phyloP scores from a whole-genome alignment of 2,888 invertebrate genomes.

The Phasia obesa region DNA sequence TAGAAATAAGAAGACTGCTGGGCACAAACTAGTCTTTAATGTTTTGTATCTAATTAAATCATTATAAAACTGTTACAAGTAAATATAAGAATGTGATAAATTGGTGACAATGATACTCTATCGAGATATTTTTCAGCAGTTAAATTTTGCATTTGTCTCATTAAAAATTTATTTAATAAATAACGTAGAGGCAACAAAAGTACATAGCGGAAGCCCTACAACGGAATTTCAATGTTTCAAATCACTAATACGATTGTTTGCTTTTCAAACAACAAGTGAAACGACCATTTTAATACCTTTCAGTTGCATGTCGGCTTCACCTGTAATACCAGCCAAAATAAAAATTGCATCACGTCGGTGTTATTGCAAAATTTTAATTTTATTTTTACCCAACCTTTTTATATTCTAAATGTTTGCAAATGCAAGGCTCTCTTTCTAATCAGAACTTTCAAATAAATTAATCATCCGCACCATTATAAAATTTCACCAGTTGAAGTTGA shows the following conservation, averaged over 20 bases:
- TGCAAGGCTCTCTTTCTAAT: neutral
- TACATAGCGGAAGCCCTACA: constrained; percentile 3
- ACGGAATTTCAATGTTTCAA: constrained; percentile 23
- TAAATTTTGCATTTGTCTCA: too few relatives aligned
- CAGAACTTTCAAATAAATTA: constrained; percentile 35
- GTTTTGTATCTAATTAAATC: too few relatives aligned
- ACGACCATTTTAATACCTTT: constrained; percentile 25
- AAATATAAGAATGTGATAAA: too few relatives aligned
- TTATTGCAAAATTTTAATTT: constrained; percentile 15
- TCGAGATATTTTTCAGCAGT: too few relatives aligned
- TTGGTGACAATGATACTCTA: too few relatives aligned
- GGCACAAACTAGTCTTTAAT: too few relatives aligned
- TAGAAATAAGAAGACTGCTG: too few relatives aligned
- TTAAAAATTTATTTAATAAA: constrained; percentile 18
- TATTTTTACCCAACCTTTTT: constrained; percentile 11
- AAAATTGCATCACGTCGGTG: constrained; percentile 24
- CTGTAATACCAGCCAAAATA: constrained; percentile 44
- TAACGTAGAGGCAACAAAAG: neutral
- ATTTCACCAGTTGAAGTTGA: neutral
- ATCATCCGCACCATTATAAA: constrained; percentile 14
- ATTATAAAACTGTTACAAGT: too few relatives aligned
- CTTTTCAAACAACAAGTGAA: constrained; percentile 25
- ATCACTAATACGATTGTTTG: constrained; percentile 36
- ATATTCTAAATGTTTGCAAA: constrained; percentile 6
- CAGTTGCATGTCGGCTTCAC: constrained; percentile 37